Percentiles rank a stretch among this genome's conserved stretches.
These are phyloP conservation scores for Drosophila littoralis DNA, from an alignment of 1,140 invertebrate genomes.

Conservation along the genomic window DNA sequence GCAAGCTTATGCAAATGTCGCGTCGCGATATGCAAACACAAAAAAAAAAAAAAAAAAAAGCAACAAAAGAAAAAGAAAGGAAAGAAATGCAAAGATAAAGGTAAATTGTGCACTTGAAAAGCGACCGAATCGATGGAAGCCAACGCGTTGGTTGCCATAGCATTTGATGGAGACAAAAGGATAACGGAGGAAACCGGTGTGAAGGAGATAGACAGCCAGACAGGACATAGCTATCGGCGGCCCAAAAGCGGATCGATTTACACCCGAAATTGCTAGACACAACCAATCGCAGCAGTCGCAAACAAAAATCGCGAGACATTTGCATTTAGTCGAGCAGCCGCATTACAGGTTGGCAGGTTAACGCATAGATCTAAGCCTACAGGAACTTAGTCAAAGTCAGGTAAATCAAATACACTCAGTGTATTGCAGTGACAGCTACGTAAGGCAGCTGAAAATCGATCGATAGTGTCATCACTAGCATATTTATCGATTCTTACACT, in stretches of 20 bases:
- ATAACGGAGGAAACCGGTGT: slow-evolving; percentile 49
- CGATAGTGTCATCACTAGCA: too few relatives aligned
- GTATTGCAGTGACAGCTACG: too few relatives aligned
- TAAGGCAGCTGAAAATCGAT: too few relatives aligned
- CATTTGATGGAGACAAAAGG: slow-evolving; percentile 39
- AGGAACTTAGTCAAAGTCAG: too few relatives aligned
- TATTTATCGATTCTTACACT: too few relatives aligned
- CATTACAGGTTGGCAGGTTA: too few relatives aligned
- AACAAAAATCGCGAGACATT: not conserved
- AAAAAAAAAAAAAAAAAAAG: slow-evolving; percentile 8
- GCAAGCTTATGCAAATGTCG: slow-evolving; percentile 53
- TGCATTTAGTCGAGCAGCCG: not conserved
- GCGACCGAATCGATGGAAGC: slow-evolving; percentile 47
- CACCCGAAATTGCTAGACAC: not conserved
- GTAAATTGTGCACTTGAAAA: slow-evolving; percentile 48
- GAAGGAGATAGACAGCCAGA: slow-evolving; percentile 9
- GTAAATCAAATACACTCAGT: too few relatives aligned
- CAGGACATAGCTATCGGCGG: not conserved
- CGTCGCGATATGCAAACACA: slow-evolving; percentile 45
- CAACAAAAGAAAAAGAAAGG: slow-evolving; percentile 37
- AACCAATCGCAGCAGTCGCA: too few relatives aligned
- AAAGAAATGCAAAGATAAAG: slow-evolving; percentile 4
- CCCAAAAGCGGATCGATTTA: slow-evolving; percentile 7
- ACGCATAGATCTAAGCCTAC: too few relatives aligned
- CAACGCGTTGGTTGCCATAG: slow-evolving; percentile 19